These are phyloP conservation scores for Fistularia tabacaria DNA, from an alignment of 2,797 vertebrate species.

Conservation along the genomic window DNA sequence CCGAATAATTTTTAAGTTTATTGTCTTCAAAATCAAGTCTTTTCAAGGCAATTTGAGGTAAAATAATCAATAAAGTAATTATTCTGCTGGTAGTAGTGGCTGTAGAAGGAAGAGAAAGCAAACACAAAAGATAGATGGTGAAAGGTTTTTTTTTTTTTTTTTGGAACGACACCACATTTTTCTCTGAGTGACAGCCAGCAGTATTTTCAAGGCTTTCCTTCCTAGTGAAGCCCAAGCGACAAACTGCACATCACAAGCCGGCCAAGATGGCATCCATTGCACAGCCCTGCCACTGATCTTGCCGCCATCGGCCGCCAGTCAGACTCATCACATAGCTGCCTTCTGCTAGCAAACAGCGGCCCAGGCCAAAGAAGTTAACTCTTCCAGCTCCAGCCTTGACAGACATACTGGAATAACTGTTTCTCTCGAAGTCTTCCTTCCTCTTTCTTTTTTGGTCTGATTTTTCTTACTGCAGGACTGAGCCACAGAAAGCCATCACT, in stretches of 20 bases:
- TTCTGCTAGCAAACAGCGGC: slow-evolving; percentile 67
- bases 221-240: slow-evolving; percentile 62
- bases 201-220: slow-evolving; percentile 72
- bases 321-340: slow-evolving; percentile 70
- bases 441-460: slow-evolving; percentile 58
- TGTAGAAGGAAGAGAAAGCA: slow-evolving; percentile 35
- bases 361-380: slow-evolving; percentile 68
- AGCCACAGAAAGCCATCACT: slow-evolving; percentile 55
- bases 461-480: slow-evolving; percentile 39
- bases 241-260: slow-evolving; percentile 73
- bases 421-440: slow-evolving; percentile 18
- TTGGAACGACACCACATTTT: slow-evolving; percentile 55
- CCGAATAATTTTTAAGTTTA: too few relatives aligned
- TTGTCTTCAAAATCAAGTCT: too few relatives aligned
- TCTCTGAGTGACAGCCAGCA: slow-evolving; percentile 73
- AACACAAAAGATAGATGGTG: slow-evolving; percentile 57
- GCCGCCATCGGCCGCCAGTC: slow-evolving; percentile 69
- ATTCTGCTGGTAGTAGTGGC: slow-evolving; percentile 2
- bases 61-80: too few relatives aligned
- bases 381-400: slow-evolving; percentile 50
- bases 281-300: slow-evolving; percentile 71
- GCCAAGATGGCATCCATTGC: slow-evolving; percentile 73
- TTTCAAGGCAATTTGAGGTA: too few relatives aligned
- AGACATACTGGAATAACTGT: slow-evolving; percentile 20
- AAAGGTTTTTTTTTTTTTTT: slow-evolving; percentile 25